These are phyloP conservation scores for Zeugodacus cucurbitae DNA, from an alignment of 1,140 invertebrate genomes.

Conservation along the genomic window DNA sequence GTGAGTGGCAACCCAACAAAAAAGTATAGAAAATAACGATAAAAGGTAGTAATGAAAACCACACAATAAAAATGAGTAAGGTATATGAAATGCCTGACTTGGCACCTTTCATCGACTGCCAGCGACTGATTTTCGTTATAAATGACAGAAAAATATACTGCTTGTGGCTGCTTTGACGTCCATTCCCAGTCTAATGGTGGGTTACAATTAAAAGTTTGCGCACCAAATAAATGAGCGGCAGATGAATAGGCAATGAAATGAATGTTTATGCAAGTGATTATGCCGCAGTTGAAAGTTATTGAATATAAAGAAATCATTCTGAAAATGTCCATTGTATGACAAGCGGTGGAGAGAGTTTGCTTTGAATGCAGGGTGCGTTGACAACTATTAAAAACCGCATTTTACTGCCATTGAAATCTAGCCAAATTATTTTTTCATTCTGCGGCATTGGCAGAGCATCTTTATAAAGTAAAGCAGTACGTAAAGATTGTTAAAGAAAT, in stretches of 20 bases:
- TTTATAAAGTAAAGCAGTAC: too few species aligned
- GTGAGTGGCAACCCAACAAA: background rate
- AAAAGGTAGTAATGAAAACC: conserved; percentile 4
- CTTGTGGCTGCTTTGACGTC: background rate
- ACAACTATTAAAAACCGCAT: background rate
- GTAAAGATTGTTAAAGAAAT: too few species aligned
- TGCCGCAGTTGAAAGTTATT: background rate
- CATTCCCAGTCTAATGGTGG: background rate
- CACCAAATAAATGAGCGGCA: background rate
- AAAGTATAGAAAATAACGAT: background rate
- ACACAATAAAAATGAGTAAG: background rate
- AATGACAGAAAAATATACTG: background rate
- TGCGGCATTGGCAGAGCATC: background rate
- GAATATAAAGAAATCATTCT: background rate
- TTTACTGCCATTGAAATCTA: background rate
- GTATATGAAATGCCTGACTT: conserved; percentile 25
- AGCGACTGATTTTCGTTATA: conserved; percentile 23
- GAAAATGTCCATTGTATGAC: background rate
- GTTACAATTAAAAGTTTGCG: conserved; percentile 28
- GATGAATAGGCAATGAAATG: background rate
- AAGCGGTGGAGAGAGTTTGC: background rate
- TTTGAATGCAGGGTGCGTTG: background rate
- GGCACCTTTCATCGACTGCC: conserved; percentile 27
- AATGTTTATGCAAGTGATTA: background rate
- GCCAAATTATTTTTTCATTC: background rate